A percentile compares a stretch with the other conserved stretches of the same genome.
phyloP scores from a whole-genome alignment of 2,113 vertebrate genomes.

The Piprites chloris region DNA sequence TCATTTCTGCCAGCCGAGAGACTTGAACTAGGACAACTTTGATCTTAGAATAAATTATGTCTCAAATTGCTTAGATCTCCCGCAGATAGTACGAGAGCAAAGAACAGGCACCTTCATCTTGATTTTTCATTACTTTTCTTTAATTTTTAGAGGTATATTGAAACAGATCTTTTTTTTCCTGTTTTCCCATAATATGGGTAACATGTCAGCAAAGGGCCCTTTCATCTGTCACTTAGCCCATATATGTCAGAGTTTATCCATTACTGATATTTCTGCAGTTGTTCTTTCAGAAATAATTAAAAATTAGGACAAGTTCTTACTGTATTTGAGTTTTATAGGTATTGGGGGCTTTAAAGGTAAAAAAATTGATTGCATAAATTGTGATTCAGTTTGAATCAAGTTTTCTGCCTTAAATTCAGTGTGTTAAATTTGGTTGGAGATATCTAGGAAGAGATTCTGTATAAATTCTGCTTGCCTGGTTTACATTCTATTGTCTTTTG shows the following conservation, averaged over 20 bases:
- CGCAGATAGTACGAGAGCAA: not conserved
- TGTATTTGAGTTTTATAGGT: not conserved
- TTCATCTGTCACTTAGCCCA: not conserved
- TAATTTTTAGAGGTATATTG: not conserved
- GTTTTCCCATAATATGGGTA: not conserved
- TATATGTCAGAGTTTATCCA: not conserved
- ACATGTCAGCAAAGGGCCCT: not conserved
- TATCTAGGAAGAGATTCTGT: not conserved
- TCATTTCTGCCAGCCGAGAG: not conserved
- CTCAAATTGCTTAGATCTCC: slow-evolving; percentile 26
- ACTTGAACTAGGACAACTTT: slow-evolving; percentile 54
- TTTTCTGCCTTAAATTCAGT: not conserved
- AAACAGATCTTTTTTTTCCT: not conserved
- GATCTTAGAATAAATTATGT: slow-evolving; percentile 50
- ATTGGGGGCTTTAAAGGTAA: not conserved
- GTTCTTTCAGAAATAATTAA: not conserved
- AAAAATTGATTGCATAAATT: not conserved
- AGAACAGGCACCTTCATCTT: not conserved
- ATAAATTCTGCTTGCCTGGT: not conserved
- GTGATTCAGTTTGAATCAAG: not conserved
- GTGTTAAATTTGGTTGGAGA: not conserved
- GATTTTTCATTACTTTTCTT: not conserved
- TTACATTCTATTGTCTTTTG: slow-evolving; percentile 18
- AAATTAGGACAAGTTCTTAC: not conserved
- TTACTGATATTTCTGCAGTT: not conserved